Conservation (phyloP, 2,113 vertebrate genomes). For the Carassius gibelio region DNA sequence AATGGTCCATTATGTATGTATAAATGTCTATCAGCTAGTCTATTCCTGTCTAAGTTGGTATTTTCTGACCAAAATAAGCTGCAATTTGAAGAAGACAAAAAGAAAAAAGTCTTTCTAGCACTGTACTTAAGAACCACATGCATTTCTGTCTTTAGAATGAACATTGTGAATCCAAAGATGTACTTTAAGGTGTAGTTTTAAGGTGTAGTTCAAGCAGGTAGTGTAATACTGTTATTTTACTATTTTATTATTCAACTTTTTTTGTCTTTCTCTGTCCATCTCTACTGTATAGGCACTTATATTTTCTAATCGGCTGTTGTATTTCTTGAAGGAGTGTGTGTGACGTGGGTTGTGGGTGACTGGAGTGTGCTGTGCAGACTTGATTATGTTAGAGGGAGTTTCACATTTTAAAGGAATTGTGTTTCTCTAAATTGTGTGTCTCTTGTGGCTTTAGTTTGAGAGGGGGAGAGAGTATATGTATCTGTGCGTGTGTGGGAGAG, state of each 20-base stretch:
- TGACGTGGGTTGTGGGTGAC: background rate
- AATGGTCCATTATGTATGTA: background rate
- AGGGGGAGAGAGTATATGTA: conserved; percentile 61
- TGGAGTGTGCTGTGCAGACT: conserved; percentile 9
- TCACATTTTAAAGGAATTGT: conserved; percentile 5
- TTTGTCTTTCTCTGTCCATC: background rate
- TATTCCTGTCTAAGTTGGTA: background rate
- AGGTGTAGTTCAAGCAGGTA: background rate
- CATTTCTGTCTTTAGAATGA: background rate
- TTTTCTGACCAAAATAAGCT: background rate
- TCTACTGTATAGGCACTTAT: background rate
- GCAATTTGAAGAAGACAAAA: no score
- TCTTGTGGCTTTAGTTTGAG: conserved; percentile 50
- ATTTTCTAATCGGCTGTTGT: background rate
- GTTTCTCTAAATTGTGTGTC: conserved; percentile 56
- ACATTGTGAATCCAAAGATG: background rate
- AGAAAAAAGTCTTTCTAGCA: background rate
- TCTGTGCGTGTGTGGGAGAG: conserved; percentile 51
- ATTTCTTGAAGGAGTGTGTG: background rate
- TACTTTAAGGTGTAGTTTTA: background rate
- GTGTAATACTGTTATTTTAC: background rate
- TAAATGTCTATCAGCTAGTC: background rate
- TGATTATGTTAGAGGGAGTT: conserved; percentile 24
- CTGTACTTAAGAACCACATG: background rate
- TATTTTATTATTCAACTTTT: no score